phyloP scores from a whole-genome alignment of 64 coral and sea anemone genomes.

The Acropora yongei region DNA sequence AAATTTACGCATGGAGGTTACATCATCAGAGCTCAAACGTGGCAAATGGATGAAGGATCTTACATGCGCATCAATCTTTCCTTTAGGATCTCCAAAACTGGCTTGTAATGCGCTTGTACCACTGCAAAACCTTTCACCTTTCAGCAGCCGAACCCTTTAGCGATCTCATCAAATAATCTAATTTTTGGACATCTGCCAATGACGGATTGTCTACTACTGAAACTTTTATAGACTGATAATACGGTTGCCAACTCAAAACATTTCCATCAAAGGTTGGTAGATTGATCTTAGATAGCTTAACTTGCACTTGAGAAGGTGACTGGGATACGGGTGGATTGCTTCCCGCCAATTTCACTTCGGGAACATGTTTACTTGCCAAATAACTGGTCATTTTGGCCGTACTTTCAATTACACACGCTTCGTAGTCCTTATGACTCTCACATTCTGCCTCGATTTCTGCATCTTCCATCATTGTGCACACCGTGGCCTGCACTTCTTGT shows the following conservation, averaged over 20 bases:
- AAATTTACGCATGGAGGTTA: too few species aligned
- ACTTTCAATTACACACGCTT: neutral
- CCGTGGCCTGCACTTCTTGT: too few species aligned
- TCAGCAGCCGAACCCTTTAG: neutral
- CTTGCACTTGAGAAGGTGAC: neutral
- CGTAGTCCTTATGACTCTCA: constrained; percentile 31
- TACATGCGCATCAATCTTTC: neutral
- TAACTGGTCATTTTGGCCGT: too few species aligned
- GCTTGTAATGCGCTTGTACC: neutral
- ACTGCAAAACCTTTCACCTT: neutral
- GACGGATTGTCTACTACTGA: neutral
- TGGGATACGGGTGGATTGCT: neutral
- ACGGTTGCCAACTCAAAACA: neutral
- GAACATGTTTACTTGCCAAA: too few species aligned
- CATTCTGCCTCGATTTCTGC: too few species aligned
- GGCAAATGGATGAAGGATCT: neutral
- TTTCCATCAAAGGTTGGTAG: constrained; percentile 24
- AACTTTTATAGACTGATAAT: constrained; percentile 30
- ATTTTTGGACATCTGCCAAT: neutral
- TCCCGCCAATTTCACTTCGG: neutral
- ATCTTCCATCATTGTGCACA: too few species aligned
- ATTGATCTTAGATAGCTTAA: constrained; percentile 36
- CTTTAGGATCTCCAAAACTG: neutral
- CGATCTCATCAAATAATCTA: neutral
- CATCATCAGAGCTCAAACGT: constrained; percentile 1